Evolutionary conservation across 2,797 vertebrate species (phyloP).

Genomic region (Dryobates pubescens): DNA sequence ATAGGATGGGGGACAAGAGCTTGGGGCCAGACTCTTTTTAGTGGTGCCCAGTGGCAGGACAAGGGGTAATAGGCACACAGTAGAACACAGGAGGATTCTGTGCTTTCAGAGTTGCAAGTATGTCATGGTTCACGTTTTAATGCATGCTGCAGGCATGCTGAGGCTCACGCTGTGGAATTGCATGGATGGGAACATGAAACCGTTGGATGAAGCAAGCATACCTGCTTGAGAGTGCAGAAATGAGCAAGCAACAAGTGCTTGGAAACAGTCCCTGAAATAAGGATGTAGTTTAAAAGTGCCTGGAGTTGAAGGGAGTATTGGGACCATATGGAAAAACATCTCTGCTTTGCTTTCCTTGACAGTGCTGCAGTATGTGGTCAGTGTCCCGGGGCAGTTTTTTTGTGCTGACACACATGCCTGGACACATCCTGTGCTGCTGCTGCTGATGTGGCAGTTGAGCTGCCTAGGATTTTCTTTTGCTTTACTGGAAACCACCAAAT

Average conservation of each 20-base stretch:
- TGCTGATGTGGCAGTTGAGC: neutral
- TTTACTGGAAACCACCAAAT: neutral
- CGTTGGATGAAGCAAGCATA: neutral
- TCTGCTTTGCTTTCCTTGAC: neutral
- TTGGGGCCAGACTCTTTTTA: no score
- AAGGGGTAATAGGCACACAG: no score
- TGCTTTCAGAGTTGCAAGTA: neutral
- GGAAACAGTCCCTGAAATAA: no score
- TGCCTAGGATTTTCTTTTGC: neutral
- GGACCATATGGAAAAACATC: neutral
- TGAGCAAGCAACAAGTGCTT: rapidly evolving
- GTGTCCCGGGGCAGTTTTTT: neutral
- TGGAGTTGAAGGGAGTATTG: neutral
- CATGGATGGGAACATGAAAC: neutral
- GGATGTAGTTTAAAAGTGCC: neutral
- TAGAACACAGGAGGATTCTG: no score
- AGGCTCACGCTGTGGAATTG: neutral
- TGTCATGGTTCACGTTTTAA: neutral
- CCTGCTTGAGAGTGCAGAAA: neutral
- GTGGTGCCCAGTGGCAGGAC: no score
- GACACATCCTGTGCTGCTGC: neutral
- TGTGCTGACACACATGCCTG: no score
- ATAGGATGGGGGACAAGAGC: no score
- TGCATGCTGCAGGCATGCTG: neutral
- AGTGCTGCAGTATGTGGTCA: neutral